Evolutionary conservation across 1,140 invertebrate species (phyloP).

Genomic region (Lepidostoma basale): DNA sequence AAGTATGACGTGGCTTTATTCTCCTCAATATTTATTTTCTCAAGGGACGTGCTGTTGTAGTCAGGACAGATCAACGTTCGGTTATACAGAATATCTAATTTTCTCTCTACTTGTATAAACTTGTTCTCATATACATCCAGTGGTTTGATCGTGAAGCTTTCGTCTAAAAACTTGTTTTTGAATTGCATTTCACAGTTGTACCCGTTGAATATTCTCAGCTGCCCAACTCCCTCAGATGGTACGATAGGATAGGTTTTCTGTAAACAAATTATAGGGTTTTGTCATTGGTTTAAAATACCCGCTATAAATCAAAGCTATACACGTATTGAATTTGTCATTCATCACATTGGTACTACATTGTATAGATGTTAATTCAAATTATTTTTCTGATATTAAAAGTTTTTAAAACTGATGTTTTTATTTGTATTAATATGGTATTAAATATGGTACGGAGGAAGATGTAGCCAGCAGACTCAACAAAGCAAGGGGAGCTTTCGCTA

Average conservation of each 20-base stretch:
- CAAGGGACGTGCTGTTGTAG: slow-evolving; percentile 4
- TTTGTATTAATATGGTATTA: no score
- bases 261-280: slow-evolving; percentile 44
- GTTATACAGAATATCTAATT: slow-evolving; percentile 25
- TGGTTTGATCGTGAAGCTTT: slow-evolving; percentile 40
- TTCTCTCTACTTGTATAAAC: slow-evolving; percentile 36
- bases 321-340: no score
- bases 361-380: no score
- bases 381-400: no score
- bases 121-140: slow-evolving; percentile 49
- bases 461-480: no score
- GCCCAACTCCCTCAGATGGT: slow-evolving; percentile 62
- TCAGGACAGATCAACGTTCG: slow-evolving; percentile 49
- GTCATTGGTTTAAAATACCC: no score
- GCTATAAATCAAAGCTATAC: no score
- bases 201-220: slow-evolving; percentile 69
- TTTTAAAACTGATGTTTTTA: no score
- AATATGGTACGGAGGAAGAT: no score
- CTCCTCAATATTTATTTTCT: slow-evolving; percentile 43
- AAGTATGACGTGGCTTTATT: slow-evolving; percentile 45
- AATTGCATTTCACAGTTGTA: slow-evolving; percentile 34
- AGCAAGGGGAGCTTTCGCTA: no score
- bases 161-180: slow-evolving; percentile 19
- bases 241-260: slow-evolving; percentile 68
- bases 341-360: no score